A percentile compares a stretch with the other conserved stretches of the same genome.
phyloP scores from a whole-genome alignment of 2,113 vertebrate genomes.

The Tauraco erythrolophus region DNA sequence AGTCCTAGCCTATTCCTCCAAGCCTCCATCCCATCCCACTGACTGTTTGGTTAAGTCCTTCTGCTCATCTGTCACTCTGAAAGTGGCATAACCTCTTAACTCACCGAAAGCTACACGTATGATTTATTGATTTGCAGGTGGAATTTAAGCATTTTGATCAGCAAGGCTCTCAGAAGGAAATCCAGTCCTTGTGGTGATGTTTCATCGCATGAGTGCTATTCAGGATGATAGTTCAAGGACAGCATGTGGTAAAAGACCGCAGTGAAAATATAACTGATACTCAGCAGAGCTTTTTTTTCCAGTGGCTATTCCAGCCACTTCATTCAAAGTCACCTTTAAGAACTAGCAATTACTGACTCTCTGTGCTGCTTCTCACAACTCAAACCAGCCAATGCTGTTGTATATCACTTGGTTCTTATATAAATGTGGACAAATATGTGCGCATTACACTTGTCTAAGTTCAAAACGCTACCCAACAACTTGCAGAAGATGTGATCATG shows the following conservation, averaged over 20 bases:
- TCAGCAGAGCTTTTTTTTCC: neutral
- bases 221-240: neutral
- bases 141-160: neutral
- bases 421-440: neutral
- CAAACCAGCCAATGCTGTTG: neutral
- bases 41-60: neutral
- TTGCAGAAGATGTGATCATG: neutral
- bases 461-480: neutral
- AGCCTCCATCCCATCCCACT: neutral
- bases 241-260: neutral
- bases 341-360: neutral
- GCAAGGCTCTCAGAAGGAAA: neutral
- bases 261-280: neutral
- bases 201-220: neutral
- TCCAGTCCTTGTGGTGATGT: neutral
- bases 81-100: neutral
- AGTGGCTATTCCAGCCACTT: neutral
- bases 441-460: fast-evolving
- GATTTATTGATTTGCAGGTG: neutral
- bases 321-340: neutral
- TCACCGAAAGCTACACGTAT: neutral
- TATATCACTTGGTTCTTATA: neutral
- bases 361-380: neutral
- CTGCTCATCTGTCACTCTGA: neutral
- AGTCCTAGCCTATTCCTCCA: neutral